Conservation (phyloP, 2,797 vertebrate genomes). For the Ctenopoma kingsleyae region DNA sequence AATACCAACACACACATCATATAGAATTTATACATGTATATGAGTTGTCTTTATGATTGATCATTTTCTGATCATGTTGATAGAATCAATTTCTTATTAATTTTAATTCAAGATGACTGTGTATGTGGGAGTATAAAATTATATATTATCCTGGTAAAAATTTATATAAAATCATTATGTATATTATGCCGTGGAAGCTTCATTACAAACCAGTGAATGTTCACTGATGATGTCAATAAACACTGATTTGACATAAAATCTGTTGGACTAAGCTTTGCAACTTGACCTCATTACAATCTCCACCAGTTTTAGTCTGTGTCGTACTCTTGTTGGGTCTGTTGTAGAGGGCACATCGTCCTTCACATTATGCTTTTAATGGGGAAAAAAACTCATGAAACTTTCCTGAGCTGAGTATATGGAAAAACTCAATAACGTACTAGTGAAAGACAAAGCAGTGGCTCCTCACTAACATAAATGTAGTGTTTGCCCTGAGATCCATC, state of each 20-base stretch:
- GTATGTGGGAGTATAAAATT: background rate
- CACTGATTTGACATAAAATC: background rate
- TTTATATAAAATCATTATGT: too few species aligned
- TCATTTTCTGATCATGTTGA: background rate
- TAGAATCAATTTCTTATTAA: background rate
- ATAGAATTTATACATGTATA: background rate
- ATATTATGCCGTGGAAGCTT: background rate
- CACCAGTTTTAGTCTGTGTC: background rate
- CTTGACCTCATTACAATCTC: too few species aligned
- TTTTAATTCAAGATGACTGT: background rate
- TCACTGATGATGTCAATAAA: background rate
- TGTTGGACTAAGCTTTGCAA: background rate
- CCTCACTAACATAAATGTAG: constrained; percentile 12
- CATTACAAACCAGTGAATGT: background rate
- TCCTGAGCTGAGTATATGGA: background rate
- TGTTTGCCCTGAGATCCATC: constrained; percentile 51
- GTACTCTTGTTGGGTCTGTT: background rate
- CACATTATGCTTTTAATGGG: background rate
- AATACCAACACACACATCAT: background rate
- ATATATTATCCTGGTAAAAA: too few species aligned
- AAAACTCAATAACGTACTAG: background rate
- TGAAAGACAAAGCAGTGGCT: constrained; percentile 6
- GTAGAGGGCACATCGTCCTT: background rate
- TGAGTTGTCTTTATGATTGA: background rate
- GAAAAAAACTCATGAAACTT: background rate